phyloP scores from a whole-genome alignment of 2,797 vertebrate species.

The Pitangus sulphuratus region DNA sequence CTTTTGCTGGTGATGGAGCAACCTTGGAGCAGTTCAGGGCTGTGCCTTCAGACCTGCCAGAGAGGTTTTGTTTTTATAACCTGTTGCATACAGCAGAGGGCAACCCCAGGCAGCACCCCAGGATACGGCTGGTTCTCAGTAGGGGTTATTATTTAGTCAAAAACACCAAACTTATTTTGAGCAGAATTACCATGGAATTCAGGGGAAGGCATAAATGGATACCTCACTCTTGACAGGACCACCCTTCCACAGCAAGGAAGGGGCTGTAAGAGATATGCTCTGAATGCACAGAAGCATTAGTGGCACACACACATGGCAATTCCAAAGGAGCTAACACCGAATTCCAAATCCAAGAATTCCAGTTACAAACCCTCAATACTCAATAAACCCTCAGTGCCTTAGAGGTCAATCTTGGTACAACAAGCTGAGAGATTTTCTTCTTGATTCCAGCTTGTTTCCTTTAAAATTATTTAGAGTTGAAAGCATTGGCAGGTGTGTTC shows the following conservation, averaged over 20 bases:
- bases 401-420: background rate
- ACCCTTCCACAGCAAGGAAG: background rate
- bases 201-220: background rate
- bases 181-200: background rate
- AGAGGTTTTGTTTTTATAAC: background rate
- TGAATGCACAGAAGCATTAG: rapidly evolving
- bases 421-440: background rate
- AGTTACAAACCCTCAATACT: background rate
- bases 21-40: background rate
- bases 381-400: background rate
- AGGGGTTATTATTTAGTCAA: background rate
- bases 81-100: background rate
- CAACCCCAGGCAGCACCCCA: background rate
- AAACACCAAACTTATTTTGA: background rate
- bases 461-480: background rate
- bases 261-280: background rate
- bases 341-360: background rate
- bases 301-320: background rate
- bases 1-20: background rate
- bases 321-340: background rate
- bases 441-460: background rate
- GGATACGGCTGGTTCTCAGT: rapidly evolving
- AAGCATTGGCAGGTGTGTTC: background rate
- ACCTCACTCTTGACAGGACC: background rate
- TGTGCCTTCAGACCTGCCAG: background rate